These are phyloP conservation scores for Microcebus griseorufus DNA, from an alignment of 2,113 vertebrate species.

Conservation along the genomic window DNA sequence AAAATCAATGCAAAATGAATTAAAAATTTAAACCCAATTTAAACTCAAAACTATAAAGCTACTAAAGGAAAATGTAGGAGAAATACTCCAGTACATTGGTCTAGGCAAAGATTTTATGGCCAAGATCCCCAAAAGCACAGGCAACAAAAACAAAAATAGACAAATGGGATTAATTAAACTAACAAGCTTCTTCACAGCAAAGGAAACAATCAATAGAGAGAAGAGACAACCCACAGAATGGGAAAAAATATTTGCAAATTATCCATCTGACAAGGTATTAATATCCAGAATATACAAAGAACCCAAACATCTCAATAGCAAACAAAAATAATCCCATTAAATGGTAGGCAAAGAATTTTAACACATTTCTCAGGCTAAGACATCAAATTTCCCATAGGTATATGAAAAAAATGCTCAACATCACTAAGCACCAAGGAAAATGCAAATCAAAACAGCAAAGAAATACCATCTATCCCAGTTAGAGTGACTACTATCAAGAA, in stretches of 20 bases:
- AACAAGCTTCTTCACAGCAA: background rate
- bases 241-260: background rate
- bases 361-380: background rate
- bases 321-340: background rate
- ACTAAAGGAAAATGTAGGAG: background rate
- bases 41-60: background rate
- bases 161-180: background rate
- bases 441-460: background rate
- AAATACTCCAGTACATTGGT: background rate
- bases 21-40: background rate
- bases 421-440: background rate
- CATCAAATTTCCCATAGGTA: background rate
- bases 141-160: background rate
- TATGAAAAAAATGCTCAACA: background rate
- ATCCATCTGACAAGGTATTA: background rate
- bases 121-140: background rate
- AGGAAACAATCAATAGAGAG: background rate
- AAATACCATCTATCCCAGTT: background rate
- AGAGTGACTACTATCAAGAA: background rate
- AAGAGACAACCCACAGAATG: background rate
- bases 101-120: background rate
- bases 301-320: background rate
- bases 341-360: background rate
- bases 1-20: background rate
- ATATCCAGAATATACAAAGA: background rate